Percentiles rank a stretch among this genome's conserved stretches.
Evolutionary conservation across 92 coral and sea anemone genomes (phyloP).

Genomic region (Nematostella vectensis): DNA sequence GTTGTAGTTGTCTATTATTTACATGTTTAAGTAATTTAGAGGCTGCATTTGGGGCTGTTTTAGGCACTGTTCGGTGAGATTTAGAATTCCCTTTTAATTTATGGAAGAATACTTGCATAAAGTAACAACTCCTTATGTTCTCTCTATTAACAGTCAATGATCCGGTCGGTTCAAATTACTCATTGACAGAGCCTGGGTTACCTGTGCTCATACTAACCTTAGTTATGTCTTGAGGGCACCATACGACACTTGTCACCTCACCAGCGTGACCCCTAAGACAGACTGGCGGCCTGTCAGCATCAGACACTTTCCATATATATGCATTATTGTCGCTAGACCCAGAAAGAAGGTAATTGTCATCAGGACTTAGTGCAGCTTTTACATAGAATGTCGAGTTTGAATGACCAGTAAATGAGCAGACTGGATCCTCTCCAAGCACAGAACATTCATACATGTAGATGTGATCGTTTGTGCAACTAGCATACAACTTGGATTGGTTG

Average conservation of each 20-base stretch:
- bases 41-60: too few species aligned
- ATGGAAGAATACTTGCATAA: too few species aligned
- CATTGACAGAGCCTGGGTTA: too few species aligned
- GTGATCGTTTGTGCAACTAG: constrained; percentile 83
- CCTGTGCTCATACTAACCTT: too few species aligned
- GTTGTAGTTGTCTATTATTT: too few species aligned
- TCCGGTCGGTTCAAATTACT: too few species aligned
- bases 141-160: too few species aligned
- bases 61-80: too few species aligned
- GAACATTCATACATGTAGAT: constrained; percentile 91
- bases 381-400: constrained; percentile 86
- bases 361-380: constrained; percentile 83
- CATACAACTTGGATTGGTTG: constrained; percentile 68
- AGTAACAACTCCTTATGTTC: too few species aligned
- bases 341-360: constrained; percentile 65
- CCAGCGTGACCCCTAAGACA: constrained; percentile 73
- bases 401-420: constrained; percentile 71
- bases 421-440: constrained; percentile 48
- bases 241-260: constrained; percentile 91
- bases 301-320: constrained; percentile 82
- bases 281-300: constrained; percentile 59
- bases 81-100: too few species aligned
- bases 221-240: constrained; percentile 89
- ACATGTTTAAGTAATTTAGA: too few species aligned
- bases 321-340: constrained; percentile 86